Base-by-base conservation (phyloP, 2,888 invertebrate species). In the Apotomis capreana region DNA sequence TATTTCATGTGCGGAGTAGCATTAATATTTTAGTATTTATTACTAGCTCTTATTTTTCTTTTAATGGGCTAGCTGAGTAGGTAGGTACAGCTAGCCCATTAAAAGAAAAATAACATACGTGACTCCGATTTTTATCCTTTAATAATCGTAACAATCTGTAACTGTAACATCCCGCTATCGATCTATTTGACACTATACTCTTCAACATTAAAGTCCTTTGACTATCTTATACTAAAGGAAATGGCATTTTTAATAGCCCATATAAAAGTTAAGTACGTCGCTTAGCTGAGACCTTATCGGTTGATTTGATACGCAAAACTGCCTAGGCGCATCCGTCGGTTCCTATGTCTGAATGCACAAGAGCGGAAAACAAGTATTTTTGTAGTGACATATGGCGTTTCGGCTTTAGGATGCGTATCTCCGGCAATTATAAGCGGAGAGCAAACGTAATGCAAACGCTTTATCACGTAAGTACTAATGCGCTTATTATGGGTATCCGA, bases 401-500 rank as follows among this genome's bases (percentile, higher is more conserved):
- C 15, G 2, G 12, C 6, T 6, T 15, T 64, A 44, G 15, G 15
- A 15, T 26, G 36, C 2, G 6, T 55, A 64, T 54, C 15, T 55
- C 12, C 54, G 49, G 15, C 54, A 64, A 64, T 44, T 64, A 64
- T 55, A 54, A 54, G 63, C 63, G 4, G 54, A 54, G 49, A 49
- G 12, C 54, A 10, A 57, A 57, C 65, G 55, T 65, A 65, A 65
- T 46, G 54, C 52, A n/a, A 26, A 46, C 46, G 57, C 46, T 65
- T 69, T 74, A 67, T 72, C 44, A 69, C 52, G 57, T 44, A 70
- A 52, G 63, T 57, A 60, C 76, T 78, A 77, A 78, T 79, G 76
- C 75, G 74, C 78, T 78, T 78, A 80, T 80, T 79, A 80, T 77
- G 79, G 78, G 77, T 79, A 78, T 78, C 76, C 74, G 61, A 70